These are phyloP conservation scores for Cheilinus undulatus DNA, from an alignment of 2,113 vertebrate genomes.

Conservation along the genomic window DNA sequence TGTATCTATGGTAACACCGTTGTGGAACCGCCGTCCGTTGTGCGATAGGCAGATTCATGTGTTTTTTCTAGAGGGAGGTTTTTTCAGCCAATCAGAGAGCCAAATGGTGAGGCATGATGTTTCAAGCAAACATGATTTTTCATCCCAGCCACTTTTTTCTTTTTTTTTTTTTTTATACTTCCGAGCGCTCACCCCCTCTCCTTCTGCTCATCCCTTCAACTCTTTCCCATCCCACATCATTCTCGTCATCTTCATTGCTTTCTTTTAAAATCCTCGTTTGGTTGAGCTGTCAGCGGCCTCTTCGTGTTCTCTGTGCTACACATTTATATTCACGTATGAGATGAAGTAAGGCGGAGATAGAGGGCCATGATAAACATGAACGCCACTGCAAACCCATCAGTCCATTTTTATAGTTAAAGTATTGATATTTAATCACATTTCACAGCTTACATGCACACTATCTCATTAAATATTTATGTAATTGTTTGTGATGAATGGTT, in stretches of 20 bases:
- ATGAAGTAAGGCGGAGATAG: not conserved
- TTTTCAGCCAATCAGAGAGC: conserved; percentile 54
- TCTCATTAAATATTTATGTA: too few species aligned
- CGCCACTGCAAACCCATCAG: not conserved
- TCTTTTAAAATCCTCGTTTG: not conserved
- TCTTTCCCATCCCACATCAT: conserved; percentile 18
- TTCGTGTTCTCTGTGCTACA: not conserved
- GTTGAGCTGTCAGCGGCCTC: not conserved
- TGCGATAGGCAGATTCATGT: conserved; percentile 39
- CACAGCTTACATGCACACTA: too few species aligned
- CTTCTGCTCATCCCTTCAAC: conserved; percentile 27
- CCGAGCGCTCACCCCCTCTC: conserved; percentile 17
- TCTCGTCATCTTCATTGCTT: conserved; percentile 6
- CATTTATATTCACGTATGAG: not conserved
- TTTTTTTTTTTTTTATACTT: conserved; percentile 8
- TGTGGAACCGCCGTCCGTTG: conserved; percentile 13
- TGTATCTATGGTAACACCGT: conserved; percentile 63
- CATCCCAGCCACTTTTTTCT: conserved; percentile 10
- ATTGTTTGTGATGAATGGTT: too few species aligned
- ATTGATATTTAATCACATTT: not conserved
- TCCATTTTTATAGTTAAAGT: not conserved
- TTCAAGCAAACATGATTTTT: conserved; percentile 55
- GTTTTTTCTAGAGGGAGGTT: conserved; percentile 46
- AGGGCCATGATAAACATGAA: not conserved
- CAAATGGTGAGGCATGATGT: conserved; percentile 7